Percentiles rank a stretch among this genome's conserved stretches.
Conservation (phyloP, 1,140 invertebrate species). For the Hylaeus anthracinus region DNA sequence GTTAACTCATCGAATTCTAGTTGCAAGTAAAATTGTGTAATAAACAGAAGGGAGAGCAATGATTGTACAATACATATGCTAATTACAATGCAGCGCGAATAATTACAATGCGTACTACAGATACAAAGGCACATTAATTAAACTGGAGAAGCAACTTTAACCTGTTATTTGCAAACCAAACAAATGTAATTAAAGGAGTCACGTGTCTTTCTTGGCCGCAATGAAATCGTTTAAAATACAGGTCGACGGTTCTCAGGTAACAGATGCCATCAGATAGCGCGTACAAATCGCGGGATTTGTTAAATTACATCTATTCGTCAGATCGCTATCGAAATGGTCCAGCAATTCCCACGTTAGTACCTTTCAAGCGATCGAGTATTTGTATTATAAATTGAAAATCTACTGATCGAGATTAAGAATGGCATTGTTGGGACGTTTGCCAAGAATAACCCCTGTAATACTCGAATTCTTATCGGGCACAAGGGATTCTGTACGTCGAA, state of each 20-base stretch:
- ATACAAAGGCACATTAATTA: too few species aligned
- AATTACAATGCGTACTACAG: too few species aligned
- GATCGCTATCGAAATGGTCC: neutral
- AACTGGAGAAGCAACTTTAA: neutral
- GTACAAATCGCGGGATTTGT: neutral
- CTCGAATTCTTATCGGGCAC: neutral
- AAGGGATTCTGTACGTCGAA: neutral
- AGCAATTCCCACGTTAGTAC: neutral
- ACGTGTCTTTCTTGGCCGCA: too few species aligned
- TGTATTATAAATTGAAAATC: conserved; percentile 4
- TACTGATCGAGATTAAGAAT: neutral
- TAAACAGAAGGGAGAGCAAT: neutral
- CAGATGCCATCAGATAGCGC: neutral
- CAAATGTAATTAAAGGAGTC: neutral
- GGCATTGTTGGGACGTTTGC: neutral
- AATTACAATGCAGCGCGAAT: neutral
- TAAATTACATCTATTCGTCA: conserved; percentile 2
- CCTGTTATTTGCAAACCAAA: neutral
- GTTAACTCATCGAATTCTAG: too few species aligned
- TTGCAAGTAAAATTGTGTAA: neutral
- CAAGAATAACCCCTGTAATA: neutral
- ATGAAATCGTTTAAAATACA: neutral
- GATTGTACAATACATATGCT: neutral
- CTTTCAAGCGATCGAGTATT: neutral
- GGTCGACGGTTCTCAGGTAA: neutral